A percentile compares a stretch with the other conserved stretches of the same genome.
Evolutionary conservation across 2,888 invertebrate genomes (phyloP).

Genomic region (Teleiodes luculella): DNA sequence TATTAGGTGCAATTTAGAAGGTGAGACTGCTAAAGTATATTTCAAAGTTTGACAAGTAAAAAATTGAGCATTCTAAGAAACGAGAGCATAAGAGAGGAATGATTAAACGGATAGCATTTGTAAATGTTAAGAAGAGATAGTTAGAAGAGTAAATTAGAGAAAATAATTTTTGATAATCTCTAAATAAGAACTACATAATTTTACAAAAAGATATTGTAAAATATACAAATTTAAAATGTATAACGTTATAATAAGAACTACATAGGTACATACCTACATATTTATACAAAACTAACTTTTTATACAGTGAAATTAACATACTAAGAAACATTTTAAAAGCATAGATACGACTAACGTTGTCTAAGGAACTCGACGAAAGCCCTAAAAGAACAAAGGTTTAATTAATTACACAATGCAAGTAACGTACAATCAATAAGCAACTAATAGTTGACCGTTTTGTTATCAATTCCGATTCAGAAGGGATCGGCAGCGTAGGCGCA

Average conservation of each 20-base stretch:
- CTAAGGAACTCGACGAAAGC: not conserved
- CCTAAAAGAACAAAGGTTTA: slow-evolving; percentile 16
- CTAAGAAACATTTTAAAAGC: not conserved
- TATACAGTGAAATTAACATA: no score
- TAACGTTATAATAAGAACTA: no score
- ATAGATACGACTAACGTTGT: not conserved
- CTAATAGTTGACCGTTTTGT: slow-evolving; percentile 40
- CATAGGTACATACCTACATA: no score
- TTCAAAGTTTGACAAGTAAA: slow-evolving; percentile 36
- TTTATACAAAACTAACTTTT: no score
- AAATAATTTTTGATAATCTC: not conserved
- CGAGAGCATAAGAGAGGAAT: slow-evolving; percentile 16
- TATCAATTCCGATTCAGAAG: slow-evolving; percentile 40
- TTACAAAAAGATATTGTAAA: no score
- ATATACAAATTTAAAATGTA: not conserved
- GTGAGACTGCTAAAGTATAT: slow-evolving; percentile 21
- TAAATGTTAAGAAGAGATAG: not conserved
- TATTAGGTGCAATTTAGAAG: slow-evolving; percentile 36
- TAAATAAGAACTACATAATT: no score
- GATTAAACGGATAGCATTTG: slow-evolving; percentile 16
- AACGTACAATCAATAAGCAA: slow-evolving; percentile 39
- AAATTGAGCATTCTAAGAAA: slow-evolving; percentile 25
- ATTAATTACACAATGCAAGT: slow-evolving; percentile 36
- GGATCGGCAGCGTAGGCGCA: slow-evolving; percentile 26
- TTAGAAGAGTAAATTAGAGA: not conserved